Evolutionary conservation across 2,113 vertebrate genomes (phyloP).

Genomic region (Notothenia coriiceps): DNA sequence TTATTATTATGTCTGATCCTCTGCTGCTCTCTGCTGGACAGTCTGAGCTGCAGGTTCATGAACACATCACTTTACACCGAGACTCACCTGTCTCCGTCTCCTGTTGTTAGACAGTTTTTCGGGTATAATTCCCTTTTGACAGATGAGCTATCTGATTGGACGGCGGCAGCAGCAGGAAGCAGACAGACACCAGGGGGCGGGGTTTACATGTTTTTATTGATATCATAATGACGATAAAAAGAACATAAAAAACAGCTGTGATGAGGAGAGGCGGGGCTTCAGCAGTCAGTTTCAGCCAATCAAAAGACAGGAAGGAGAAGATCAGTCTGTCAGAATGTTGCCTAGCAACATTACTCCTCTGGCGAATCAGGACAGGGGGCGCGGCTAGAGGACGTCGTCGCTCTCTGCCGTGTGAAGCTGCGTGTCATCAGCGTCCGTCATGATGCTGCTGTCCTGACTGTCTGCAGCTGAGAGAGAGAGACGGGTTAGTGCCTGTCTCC

Average conservation of each 20-base stretch:
- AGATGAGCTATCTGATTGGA: conserved; percentile 5
- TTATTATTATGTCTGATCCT: no score
- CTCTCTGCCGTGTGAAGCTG: conserved; percentile 97
- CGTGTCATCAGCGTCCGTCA: conserved; percentile 98
- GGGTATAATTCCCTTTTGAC: no score
- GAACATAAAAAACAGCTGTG: conserved; percentile 65
- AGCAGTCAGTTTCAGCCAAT: conserved; percentile 70
- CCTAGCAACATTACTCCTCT: conserved; percentile 59
- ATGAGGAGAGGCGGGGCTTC: conserved; percentile 37
- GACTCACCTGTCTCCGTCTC: no score
- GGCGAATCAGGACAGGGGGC: conserved; percentile 18
- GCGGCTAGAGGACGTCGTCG: conserved; percentile 91
- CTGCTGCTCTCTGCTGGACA: no score
- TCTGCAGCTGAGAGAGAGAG: conserved; percentile 75
- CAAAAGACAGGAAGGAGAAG: conserved; percentile 17
- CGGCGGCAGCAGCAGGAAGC: not conserved
- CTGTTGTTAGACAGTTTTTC: no score
- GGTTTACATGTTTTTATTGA: conserved; percentile 72
- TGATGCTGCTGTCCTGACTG: conserved; percentile 94
- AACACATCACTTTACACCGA: no score
- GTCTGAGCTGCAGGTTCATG: no score
- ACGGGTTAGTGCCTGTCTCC: not conserved
- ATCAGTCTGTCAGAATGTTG: conserved; percentile 37
- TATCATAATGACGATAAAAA: conserved; percentile 73
- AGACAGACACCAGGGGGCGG: not conserved